Evolutionary conservation across 1,140 invertebrate species (phyloP).

Genomic region (Drosophila busckii): DNA sequence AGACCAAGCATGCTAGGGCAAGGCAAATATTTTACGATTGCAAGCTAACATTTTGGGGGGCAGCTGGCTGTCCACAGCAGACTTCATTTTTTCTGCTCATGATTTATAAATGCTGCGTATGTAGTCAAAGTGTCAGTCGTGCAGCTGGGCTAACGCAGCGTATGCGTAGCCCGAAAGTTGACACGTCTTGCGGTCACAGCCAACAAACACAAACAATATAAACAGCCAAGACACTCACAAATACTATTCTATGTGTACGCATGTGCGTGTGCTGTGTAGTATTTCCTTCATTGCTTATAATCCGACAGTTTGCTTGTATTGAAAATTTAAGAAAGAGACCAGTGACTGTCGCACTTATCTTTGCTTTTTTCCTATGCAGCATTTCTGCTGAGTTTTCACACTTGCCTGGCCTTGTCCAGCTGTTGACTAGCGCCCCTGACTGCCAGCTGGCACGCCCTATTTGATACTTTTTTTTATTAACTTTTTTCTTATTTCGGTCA

Average conservation of each 20-base stretch:
- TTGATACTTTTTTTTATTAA: constrained; percentile 51
- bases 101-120: constrained; percentile 50
- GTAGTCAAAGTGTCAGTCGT: constrained; percentile 7
- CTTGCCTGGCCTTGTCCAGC: constrained; percentile 40
- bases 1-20: constrained; percentile 4
- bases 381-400: constrained; percentile 64
- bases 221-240: constrained; percentile 27
- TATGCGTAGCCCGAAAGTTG: constrained; percentile 45
- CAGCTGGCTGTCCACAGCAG: constrained; percentile 27
- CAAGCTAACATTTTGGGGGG: constrained; percentile 23
- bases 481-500: constrained; percentile 59
- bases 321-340: constrained; percentile 20
- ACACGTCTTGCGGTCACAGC: constrained; percentile 67
- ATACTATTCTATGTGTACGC: too few species aligned
- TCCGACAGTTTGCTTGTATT: constrained; percentile 30
- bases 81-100: constrained; percentile 35
- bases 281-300: constrained; percentile 6
- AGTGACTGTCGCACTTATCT: constrained; percentile 21
- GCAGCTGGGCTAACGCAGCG: constrained; percentile 20
- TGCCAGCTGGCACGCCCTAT: constrained; percentile 43
- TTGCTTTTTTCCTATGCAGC: constrained; percentile 24
- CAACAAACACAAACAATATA: constrained; percentile 70
- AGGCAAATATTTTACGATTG: constrained; percentile 21
- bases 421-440: constrained; percentile 36
- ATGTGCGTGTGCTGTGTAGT: constrained; percentile 22